A percentile compares a stretch with the other conserved stretches of the same genome.
These are phyloP conservation scores for Drosophila seguyi DNA, from an alignment of 1,140 invertebrate species.

Conservation along the genomic window DNA sequence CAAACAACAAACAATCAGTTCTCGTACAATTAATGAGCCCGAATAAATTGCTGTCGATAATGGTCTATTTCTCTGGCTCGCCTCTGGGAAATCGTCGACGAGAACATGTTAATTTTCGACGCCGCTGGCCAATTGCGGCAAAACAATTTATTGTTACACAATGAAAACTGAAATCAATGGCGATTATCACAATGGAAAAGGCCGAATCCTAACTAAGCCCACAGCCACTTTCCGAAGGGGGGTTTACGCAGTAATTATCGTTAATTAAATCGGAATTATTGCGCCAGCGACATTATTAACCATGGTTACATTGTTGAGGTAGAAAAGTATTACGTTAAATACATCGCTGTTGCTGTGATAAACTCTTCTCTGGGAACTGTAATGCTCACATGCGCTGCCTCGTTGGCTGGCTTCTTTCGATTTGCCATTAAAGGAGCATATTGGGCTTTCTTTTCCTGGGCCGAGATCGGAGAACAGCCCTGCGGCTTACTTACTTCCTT, in stretches of 20 bases:
- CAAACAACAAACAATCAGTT: constrained; percentile 42
- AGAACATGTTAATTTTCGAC: constrained; percentile 75
- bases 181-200: constrained; percentile 34
- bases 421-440: constrained; percentile 64
- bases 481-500: constrained; percentile 5
- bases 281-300: constrained; percentile 24
- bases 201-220: constrained; percentile 6
- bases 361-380: not conserved
- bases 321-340: constrained; percentile 7
- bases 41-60: constrained; percentile 74
- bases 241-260: constrained; percentile 34
- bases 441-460: constrained; percentile 41
- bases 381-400: constrained; percentile 11
- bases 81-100: constrained; percentile 27
- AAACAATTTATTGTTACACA: constrained; percentile 75
- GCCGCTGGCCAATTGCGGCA: constrained; percentile 34
- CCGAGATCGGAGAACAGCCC: not conserved
- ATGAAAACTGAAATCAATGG: constrained; percentile 54
- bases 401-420: constrained; percentile 48
- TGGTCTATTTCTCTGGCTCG: constrained; percentile 49
- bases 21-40: constrained; percentile 60
- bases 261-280: constrained; percentile 46
- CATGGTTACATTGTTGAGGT: constrained; percentile 15
- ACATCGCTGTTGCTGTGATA: no score
- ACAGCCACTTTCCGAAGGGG: constrained; percentile 4